Evolutionary conservation across 2,113 vertebrate species (phyloP).

Genomic region (Varanus salvator): DNA sequence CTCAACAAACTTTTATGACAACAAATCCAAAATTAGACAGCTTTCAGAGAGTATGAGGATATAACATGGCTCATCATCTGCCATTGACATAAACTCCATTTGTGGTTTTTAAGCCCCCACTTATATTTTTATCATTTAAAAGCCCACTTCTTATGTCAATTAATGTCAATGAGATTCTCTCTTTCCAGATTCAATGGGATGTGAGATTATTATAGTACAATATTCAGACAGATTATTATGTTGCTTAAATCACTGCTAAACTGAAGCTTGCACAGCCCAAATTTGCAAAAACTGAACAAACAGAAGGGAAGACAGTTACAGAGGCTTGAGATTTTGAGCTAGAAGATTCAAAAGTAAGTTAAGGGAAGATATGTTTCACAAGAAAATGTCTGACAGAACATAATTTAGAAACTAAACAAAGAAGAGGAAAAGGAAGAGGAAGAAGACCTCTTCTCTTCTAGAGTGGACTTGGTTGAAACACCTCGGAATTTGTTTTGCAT

Average conservation of each 20-base stretch:
- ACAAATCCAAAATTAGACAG: neutral
- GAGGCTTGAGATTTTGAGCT: constrained; percentile 31
- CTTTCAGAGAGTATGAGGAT: neutral
- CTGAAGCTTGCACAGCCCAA: neutral
- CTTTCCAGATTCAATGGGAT: neutral
- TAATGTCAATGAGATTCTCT: neutral
- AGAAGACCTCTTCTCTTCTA: neutral
- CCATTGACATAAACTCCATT: neutral
- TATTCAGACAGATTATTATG: constrained; percentile 4
- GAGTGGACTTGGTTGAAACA: neutral
- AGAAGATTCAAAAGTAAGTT: constrained; percentile 45
- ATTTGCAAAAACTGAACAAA: neutral
- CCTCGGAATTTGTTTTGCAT: neutral
- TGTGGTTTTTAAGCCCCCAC: neutral
- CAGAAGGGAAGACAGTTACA: constrained; percentile 45
- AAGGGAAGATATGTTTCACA: constrained; percentile 34
- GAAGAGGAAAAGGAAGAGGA: neutral
- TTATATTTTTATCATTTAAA: neutral
- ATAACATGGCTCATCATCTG: neutral
- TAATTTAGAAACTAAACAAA: neutral
- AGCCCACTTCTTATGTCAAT: neutral
- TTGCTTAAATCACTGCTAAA: constrained; percentile 23
- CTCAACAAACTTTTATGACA: neutral
- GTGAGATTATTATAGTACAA: neutral
- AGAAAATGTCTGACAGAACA: neutral